Evolutionary conservation across 2,888 invertebrate genomes (phyloP), one percentile per base, ranked within the genome.

Genomic region (Drosophila mimica): DNA sequence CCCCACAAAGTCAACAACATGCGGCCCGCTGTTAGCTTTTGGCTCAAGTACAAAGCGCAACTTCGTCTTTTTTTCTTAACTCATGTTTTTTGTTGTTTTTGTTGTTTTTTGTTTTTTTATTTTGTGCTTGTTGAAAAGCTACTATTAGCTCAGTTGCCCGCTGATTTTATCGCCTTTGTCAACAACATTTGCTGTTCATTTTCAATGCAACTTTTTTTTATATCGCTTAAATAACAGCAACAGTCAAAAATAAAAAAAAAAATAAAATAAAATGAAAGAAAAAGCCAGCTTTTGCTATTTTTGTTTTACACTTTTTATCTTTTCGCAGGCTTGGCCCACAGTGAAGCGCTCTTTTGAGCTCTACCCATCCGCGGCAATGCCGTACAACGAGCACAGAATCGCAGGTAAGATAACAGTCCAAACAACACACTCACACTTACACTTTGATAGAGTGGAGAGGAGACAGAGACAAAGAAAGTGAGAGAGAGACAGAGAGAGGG

Each of bases 291-390:
- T 11, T 9, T 6, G 30, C 38, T 36, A 74, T 67, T 61, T 80
- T 54, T 64, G 38, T 46, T 49, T 67, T 58, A 51, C 69, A 74
- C 51, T 63, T 61, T 51, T 56, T 48, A 75, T 68, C 71, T 65
- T 59, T 53, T 82, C 83, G 28, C 89, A 93, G 93, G 93, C 93
- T 74, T 93, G 93, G 93, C 91, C 93, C 70, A 88, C 89, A 66
- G 88, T 92, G 58, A 92, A 91, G 85, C 92, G 89, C 67, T 86
- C 92, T 46, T 93, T 92, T 75, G 92, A 93, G 76, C 75, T 92
- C 30, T 91, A 88, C 56, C 88, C 92, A 43, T 79, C 53, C 58
- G 80, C 88, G 15, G 86, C 88, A 28, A 77, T 89, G 73, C 86
- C 89, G 49, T 82, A 88, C 75, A 84, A 90, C 73, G 82, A 91